These are phyloP conservation scores for Crotalus horridus DNA, from an alignment of 2,113 vertebrate genomes.

Conservation along the genomic window DNA sequence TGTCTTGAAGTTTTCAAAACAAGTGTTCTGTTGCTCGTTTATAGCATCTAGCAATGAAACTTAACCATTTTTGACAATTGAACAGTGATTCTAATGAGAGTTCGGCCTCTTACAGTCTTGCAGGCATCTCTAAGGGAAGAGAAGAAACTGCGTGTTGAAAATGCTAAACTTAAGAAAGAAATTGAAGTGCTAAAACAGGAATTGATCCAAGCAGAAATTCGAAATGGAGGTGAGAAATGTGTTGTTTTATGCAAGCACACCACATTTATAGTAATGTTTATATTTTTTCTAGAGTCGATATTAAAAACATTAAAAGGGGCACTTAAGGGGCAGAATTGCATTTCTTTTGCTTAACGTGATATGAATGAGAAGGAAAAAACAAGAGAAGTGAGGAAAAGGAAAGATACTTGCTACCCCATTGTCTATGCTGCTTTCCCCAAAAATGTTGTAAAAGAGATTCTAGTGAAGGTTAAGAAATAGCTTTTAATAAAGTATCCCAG, in stretches of 20 bases:
- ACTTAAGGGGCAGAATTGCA: background rate
- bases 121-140: constrained; percentile 91
- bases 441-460: background rate
- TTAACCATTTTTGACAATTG: background rate
- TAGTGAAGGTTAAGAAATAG: background rate
- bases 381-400: background rate
- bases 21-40: background rate
- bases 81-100: constrained; percentile 13
- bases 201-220: constrained; percentile 87
- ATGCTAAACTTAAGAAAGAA: constrained; percentile 91
- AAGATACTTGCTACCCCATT: background rate
- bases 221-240: constrained; percentile 68
- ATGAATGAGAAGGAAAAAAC: background rate
- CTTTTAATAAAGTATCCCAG: background rate
- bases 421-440: background rate
- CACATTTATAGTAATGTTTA: background rate
- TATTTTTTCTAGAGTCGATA: background rate
- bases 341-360: background rate
- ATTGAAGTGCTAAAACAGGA: constrained; percentile 88
- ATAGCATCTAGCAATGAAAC: background rate
- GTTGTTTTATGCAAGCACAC: background rate
- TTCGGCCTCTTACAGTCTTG: constrained; percentile 70
- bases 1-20: background rate
- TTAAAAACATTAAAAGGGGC: background rate
- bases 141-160: constrained; percentile 95